Evolutionary conservation across 2,113 vertebrate species (phyloP).

Genomic region (Tautogolabrus adspersus): DNA sequence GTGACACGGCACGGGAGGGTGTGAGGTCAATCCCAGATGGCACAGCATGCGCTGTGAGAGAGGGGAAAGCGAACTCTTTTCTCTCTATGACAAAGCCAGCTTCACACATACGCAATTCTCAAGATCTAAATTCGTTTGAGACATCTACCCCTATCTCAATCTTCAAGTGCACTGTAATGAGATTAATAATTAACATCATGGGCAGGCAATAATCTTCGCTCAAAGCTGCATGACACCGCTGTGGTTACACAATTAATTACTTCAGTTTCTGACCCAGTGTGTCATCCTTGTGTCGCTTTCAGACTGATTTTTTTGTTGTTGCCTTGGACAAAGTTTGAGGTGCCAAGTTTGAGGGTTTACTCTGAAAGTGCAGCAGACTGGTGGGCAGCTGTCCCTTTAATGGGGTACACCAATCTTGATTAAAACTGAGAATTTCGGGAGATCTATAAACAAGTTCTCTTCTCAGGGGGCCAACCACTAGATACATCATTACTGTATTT

Average conservation of each 20-base stretch:
- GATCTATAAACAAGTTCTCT: neutral
- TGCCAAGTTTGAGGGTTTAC: slow-evolving; percentile 41
- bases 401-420: neutral
- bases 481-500: neutral
- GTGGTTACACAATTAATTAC: slow-evolving; percentile 72
- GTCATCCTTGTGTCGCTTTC: slow-evolving; percentile 44
- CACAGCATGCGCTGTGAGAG: slow-evolving; percentile 20
- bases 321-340: slow-evolving; percentile 50
- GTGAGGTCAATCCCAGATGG: slow-evolving; percentile 66
- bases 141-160: slow-evolving; percentile 21
- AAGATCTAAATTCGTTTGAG: slow-evolving; percentile 41
- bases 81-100: slow-evolving; percentile 25
- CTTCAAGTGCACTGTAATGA: slow-evolving; percentile 49
- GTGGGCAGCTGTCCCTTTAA: slow-evolving; percentile 59
- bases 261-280: slow-evolving; percentile 66
- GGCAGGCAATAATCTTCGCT: slow-evolving; percentile 67
- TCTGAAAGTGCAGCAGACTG: slow-evolving; percentile 53
- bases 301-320: slow-evolving; percentile 43
- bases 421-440: neutral
- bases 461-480: neutral
- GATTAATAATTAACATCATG: slow-evolving; percentile 71
- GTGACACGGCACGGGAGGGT: slow-evolving; percentile 59
- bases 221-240: slow-evolving; percentile 58
- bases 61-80: slow-evolving; percentile 29
- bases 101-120: slow-evolving; percentile 36